Evolutionary conservation across 2,113 vertebrate genomes (phyloP), one percentile per base, ranked within the genome.

Genomic region (Aspiorhynchus laticeps): DNA sequence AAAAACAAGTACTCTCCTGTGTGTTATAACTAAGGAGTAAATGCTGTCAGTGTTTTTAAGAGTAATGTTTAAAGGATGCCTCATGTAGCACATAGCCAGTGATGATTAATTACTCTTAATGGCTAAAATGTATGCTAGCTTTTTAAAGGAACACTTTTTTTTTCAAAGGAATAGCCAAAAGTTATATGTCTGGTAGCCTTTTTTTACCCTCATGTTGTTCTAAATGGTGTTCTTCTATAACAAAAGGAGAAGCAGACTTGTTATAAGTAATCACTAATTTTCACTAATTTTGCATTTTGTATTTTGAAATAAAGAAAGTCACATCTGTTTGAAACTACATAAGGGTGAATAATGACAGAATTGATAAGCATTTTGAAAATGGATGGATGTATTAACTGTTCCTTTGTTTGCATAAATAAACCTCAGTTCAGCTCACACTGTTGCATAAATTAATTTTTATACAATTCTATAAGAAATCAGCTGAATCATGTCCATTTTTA

Each of bases 1-100:
- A 82, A 67, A 31, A 78, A 53, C n/a, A 82, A 28, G 59, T 38
- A 36, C 56, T 41, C 31, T 80, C 15, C 48, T 80, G 24, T 38
- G 78, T 80, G n/a, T 17, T 65, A 31, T 83, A 46, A 83, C 41
- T 43, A 61, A 15, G 12, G 9, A 46, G 2, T 15, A 67, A 17
- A 67, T 65, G 59, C 38, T 82, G 15, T 46, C 38, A 43, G 6
- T 28, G 74, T 28, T 63, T 61, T 80, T 36, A 38, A 80, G 11
- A 5, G 48, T 5, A 33, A 36, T 36, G 53, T n/a, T 74, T 41
- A 74, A 48, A 76, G 6, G n/a, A 48, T 7, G 12, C 12, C n/a
- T 76, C 7, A 0, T 48, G 12, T 28, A 43, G 12, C 24, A 9
- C 59, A 36, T 0, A 67, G 41, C 15, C 14, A 46, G 80, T 46